These are phyloP conservation scores for Siniperca knerii DNA, from an alignment of 2,113 vertebrate species.

Conservation along the genomic window DNA sequence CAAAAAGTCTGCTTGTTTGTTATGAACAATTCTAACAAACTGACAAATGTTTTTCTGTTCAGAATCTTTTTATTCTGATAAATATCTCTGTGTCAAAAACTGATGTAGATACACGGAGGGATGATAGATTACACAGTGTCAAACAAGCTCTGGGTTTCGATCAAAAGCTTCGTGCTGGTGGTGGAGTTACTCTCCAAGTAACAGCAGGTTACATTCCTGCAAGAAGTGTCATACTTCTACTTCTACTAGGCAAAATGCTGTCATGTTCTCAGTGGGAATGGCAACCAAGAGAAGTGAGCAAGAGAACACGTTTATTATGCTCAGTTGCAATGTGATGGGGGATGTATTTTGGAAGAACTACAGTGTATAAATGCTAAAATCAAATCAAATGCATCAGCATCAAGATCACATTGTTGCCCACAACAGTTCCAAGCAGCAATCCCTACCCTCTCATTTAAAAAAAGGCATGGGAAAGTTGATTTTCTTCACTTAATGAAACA, in stretches of 20 bases:
- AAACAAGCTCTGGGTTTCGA: constrained; percentile 14
- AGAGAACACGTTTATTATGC: neutral
- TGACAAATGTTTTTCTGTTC: neutral
- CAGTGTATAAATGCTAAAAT: neutral
- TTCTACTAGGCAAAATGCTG: neutral
- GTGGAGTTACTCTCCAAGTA: neutral
- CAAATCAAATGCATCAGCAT: neutral
- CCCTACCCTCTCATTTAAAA: neutral
- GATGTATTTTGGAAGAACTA: neutral
- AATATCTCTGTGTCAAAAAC: neutral
- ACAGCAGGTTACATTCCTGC: constrained; percentile 7
- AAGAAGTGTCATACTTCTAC: neutral
- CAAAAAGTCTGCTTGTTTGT: neutral
- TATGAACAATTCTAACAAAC: neutral
- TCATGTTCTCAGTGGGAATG: neutral
- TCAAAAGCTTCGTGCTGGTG: constrained; percentile 4
- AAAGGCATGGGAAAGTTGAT: no score
- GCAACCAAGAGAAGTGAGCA: constrained; percentile 3
- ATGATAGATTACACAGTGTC: constrained; percentile 19
- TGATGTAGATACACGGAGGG: neutral
- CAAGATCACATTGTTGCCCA: neutral
- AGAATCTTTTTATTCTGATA: neutral
- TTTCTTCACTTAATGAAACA: no score
- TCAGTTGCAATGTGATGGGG: neutral
- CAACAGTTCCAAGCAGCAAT: neutral